A percentile compares a stretch with the other conserved stretches of the same genome.
Evolutionary conservation across 1,140 invertebrate species (phyloP).

Genomic region (Eubasilissa regina): DNA sequence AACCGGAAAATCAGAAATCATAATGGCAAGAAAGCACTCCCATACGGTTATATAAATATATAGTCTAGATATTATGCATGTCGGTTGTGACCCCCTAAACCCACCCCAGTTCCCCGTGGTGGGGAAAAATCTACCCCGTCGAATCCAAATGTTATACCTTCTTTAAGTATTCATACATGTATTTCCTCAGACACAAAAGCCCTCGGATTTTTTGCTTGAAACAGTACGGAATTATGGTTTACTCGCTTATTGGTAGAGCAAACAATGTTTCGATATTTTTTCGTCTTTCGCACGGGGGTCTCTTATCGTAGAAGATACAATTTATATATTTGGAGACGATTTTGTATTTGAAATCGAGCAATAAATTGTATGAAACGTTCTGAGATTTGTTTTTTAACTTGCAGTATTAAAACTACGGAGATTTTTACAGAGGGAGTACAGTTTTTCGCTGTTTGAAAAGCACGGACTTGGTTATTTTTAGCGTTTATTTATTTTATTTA

Average conservation of each 20-base stretch:
- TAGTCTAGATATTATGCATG: conserved; percentile 51
- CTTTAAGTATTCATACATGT: conserved; percentile 55
- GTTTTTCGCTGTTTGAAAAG: too few species aligned
- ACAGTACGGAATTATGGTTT: conserved; percentile 48
- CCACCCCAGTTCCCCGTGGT: conserved; percentile 2
- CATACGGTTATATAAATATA: conserved; percentile 45
- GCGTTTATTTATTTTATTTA: too few species aligned
- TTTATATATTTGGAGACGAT: conserved; percentile 29
- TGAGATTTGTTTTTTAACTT: conserved; percentile 15
- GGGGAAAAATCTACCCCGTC: conserved; percentile 10
- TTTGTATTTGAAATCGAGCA: conserved; percentile 28
- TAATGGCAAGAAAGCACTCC: conserved; percentile 59
- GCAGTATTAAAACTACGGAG: background rate
- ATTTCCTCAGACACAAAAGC: conserved; percentile 49
- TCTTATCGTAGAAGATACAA: conserved; percentile 26
- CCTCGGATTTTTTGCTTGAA: conserved; percentile 44
- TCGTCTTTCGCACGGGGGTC: background rate
- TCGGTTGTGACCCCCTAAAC: conserved; percentile 25
- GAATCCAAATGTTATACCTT: conserved; percentile 47
- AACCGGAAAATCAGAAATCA: conserved; percentile 61
- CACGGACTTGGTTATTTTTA: too few species aligned
- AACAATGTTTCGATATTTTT: conserved; percentile 42
- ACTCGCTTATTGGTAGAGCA: conserved; percentile 43
- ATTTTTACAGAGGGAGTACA: too few species aligned
- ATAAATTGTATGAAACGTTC: conserved; percentile 35